These are phyloP conservation scores for Venusia cambrica DNA, from an alignment of 2,888 invertebrate genomes.

Conservation along the genomic window DNA sequence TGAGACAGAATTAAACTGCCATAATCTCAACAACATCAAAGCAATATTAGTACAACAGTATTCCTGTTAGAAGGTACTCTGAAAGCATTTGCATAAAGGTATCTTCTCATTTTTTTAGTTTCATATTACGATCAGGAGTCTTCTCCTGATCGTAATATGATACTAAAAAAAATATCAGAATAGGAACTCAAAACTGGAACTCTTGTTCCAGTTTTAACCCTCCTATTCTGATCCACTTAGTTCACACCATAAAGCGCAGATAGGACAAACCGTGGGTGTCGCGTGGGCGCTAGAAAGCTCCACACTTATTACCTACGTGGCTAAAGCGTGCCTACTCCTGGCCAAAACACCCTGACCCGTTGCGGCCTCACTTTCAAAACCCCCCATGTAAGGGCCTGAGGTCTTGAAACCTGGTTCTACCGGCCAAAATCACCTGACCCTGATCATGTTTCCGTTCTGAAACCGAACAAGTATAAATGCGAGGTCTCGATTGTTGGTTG, in stretches of 20 bases:
- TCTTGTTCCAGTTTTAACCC: neutral
- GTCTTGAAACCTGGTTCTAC: slow-evolving; percentile 10
- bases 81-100: no score
- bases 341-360: slow-evolving; percentile 45
- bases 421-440: slow-evolving; percentile 19
- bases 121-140: no score
- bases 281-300: slow-evolving; percentile 71
- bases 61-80: no score
- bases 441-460: slow-evolving; percentile 12
- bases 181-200: no score
- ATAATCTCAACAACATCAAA: no score
- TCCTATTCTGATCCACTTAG: slow-evolving; percentile 34
- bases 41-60: no score
- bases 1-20: no score
- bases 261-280: slow-evolving; percentile 58
- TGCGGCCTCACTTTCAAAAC: slow-evolving; percentile 22
- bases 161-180: no score
- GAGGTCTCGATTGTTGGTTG: slow-evolving; percentile 45
- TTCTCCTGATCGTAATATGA: no score
- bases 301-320: slow-evolving; percentile 66
- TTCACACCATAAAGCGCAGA: slow-evolving; percentile 47
- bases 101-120: neutral
- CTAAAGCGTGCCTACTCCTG: slow-evolving; percentile 50
- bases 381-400: slow-evolving; percentile 12
- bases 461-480: slow-evolving; percentile 2